phyloP scores from a whole-genome alignment of 2,797 vertebrate genomes.

The Bryconaethiops microstoma region DNA sequence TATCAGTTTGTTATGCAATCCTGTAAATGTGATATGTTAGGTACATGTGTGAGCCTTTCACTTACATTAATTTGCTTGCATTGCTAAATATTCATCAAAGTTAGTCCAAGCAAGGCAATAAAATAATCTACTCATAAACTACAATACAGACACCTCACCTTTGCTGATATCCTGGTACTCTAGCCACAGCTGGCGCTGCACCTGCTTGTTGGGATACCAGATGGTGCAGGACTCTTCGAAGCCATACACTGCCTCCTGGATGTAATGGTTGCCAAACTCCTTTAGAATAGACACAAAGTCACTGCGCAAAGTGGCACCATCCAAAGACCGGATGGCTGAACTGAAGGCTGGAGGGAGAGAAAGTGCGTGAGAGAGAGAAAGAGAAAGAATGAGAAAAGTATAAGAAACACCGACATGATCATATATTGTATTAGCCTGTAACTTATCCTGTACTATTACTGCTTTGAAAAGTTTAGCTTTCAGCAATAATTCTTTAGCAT shows the following conservation, averaged over 20 bases:
- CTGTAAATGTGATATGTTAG: not conserved
- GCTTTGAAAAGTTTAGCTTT: too few relatives aligned
- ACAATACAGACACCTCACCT: slow-evolving; percentile 76
- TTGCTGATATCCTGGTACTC: slow-evolving; percentile 99
- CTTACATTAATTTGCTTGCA: too few relatives aligned
- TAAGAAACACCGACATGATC: too few relatives aligned
- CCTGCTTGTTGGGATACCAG: slow-evolving; percentile 98
- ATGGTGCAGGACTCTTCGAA: slow-evolving; percentile 97
- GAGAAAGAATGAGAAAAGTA: not conserved
- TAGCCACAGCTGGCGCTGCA: slow-evolving; percentile 95
- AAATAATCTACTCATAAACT: not conserved
- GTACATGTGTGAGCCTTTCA: not conserved
- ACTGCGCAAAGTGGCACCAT: slow-evolving; percentile 88
- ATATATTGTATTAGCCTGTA: too few relatives aligned
- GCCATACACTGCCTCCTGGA: slow-evolving; percentile 95
- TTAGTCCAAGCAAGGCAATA: not conserved
- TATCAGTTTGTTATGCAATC: not conserved
- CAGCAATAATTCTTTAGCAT: too few relatives aligned
- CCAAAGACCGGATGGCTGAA: slow-evolving; percentile 92
- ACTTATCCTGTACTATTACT: too few relatives aligned
- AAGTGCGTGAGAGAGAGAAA: not conserved
- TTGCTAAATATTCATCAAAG: too few relatives aligned
- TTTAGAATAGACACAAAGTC: slow-evolving; percentile 92
- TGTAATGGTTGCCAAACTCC: slow-evolving; percentile 96
- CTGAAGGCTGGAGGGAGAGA: slow-evolving; percentile 81